A percentile compares a stretch with the other conserved stretches of the same genome.
Evolutionary conservation across 2,797 vertebrate genomes (phyloP).

Genomic region (Phalanger gymnotis): DNA sequence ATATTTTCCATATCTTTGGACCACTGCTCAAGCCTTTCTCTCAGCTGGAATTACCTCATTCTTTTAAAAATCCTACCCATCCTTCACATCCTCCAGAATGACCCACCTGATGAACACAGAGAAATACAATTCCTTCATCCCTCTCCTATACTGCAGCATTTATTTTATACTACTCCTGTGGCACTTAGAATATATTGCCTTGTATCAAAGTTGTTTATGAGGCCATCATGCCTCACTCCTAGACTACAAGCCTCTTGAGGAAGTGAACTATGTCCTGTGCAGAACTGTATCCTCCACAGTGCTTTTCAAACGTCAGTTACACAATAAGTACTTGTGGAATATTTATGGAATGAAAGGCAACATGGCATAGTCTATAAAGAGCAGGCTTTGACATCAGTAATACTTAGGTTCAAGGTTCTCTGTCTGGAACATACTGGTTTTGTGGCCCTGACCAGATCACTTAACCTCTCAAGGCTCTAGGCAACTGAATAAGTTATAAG

Average conservation of each 20-base stretch:
- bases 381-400: not conserved
- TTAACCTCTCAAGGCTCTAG: not conserved
- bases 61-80: no score
- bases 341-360: not conserved
- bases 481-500: not conserved
- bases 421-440: not conserved
- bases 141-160: no score
- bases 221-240: no score
- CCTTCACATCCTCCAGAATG: no score
- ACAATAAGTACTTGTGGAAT: not conserved
- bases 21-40: no score
- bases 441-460: not conserved
- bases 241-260: not conserved
- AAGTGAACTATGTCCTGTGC: not conserved
- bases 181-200: no score
- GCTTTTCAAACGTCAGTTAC: not conserved
- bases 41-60: no score
- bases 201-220: no score
- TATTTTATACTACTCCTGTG: no score
- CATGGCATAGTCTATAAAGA: not conserved
- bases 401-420: not conserved
- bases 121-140: no score
- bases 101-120: no score
- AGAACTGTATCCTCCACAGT: not conserved
- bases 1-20: no score